Percentiles rank a stretch among this genome's conserved stretches.
Conservation (phyloP, 2,113 vertebrate species). For the Hyperopisus bebe region DNA sequence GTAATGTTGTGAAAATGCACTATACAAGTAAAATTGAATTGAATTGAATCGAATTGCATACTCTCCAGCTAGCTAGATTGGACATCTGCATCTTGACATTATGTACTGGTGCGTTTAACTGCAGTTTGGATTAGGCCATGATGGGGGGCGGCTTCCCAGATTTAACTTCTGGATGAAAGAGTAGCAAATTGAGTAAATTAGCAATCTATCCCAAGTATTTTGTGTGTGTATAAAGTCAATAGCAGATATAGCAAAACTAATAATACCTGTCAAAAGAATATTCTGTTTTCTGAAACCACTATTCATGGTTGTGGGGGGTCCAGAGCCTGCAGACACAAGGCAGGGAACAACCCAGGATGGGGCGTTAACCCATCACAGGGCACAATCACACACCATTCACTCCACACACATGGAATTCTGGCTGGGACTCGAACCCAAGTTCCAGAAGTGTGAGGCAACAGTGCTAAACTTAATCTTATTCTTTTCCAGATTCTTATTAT, state of each 20-base stretch:
- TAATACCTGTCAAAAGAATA: not conserved
- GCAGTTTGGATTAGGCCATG: conserved; percentile 5
- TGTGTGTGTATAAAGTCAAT: not conserved
- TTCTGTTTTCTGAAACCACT: too few species aligned
- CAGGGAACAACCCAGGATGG: too few species aligned
- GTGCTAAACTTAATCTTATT: not conserved
- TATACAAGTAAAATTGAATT: too few species aligned
- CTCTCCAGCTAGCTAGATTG: not conserved
- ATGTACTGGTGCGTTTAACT: not conserved
- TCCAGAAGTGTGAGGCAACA: too few species aligned
- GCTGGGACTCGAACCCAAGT: too few species aligned
- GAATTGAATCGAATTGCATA: not conserved
- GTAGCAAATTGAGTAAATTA: not conserved
- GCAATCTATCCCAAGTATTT: not conserved
- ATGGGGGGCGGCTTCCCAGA: not conserved
- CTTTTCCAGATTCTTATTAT: not conserved
- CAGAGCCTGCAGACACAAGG: too few species aligned
- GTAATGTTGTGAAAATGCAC: too few species aligned
- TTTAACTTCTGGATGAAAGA: not conserved
- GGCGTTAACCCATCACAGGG: too few species aligned
- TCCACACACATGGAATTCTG: too few species aligned
- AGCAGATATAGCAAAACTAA: not conserved
- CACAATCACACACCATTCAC: too few species aligned
- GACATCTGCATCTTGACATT: not conserved
- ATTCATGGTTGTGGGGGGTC: too few species aligned